Evolutionary conservation across 1,140 invertebrate species (phyloP).

Genomic region (Mesaphorura yosii): DNA sequence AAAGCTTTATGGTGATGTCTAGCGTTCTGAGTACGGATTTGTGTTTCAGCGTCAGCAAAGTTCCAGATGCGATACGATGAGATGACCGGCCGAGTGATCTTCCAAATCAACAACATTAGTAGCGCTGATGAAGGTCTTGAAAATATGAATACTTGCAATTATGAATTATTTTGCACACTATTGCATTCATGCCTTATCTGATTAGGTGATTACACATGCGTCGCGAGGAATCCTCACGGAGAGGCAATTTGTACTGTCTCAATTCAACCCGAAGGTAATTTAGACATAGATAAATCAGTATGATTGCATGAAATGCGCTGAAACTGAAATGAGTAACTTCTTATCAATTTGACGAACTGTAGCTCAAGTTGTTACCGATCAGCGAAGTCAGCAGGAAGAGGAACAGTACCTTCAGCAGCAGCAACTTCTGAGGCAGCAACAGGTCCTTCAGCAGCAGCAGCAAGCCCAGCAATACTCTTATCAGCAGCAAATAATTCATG

Average conservation of each 20-base stretch:
- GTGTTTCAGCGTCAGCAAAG: constrained; percentile 53
- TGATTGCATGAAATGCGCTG: neutral
- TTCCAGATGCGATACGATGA: constrained; percentile 78
- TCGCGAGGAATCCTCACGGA: constrained; percentile 80
- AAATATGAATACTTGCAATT: no score
- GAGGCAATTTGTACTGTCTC: constrained; percentile 90
- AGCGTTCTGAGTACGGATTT: neutral
- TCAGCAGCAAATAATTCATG: no score
- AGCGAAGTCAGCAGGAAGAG: neutral
- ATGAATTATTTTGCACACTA: neutral
- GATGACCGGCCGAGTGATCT: constrained; percentile 67
- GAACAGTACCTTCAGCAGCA: constrained; percentile 2
- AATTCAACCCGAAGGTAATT: constrained; percentile 73
- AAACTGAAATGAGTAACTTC: neutral
- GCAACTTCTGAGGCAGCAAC: constrained; percentile 3
- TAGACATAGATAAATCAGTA: neutral
- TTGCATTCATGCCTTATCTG: neutral
- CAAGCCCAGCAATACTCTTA: no score
- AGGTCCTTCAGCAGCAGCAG: constrained; percentile 15
- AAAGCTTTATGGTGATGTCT: no score
- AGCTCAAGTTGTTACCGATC: neutral
- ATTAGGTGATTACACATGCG: constrained; percentile 50
- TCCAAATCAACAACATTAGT: constrained; percentile 80
- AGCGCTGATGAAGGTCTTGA: constrained; percentile 87
- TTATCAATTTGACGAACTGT: neutral